Evolutionary conservation across 37 sponge, comb jelly and placozoan species (phyloP), one percentile per base, ranked within the genome.

Genomic region (Beroe ovata): DNA sequence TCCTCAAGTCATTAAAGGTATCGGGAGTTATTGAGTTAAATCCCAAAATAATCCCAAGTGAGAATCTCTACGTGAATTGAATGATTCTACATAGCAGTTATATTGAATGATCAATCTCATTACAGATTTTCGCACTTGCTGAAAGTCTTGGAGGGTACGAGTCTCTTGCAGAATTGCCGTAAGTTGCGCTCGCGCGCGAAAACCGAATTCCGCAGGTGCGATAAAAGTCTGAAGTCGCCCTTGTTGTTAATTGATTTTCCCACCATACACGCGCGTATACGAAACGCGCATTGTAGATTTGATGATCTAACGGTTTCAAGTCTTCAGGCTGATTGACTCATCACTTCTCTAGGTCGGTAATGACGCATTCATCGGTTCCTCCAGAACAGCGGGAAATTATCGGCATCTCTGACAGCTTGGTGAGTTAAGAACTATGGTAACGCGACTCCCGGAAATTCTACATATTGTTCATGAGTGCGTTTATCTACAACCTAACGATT

Each of bases 101-200:
- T n/a, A n/a, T n/a, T n/a, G n/a, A n/a, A n/a, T n/a, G n/a, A n/a
- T n/a, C n/a, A n/a, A 38, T 34, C 8, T 84, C 0, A 26, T 1
- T 38, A 21, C 72, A 96, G 96, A 89, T 96, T 29, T 93, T 97
- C 30, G 91, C 92, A 0, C 91, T 97, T 25, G 99, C 96, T 26
- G 99, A 95, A 91, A 97, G 99, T 91, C 72, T 97, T 26, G 99
- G 99, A 36, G 99, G 99, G 0, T 94, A 90, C 88, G 96, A 95
- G 77, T 93, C 95, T 72, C 90, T 97, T 1, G 92, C 88, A 40
- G 96, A 97, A 30, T 33, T 96, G 18, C 99, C 99, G 94, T 97
- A 91, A 94, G 94, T 64, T 47, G 11, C 11, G 54, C 54, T 47
- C 54, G 54, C 11, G 54, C 54, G 54, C 54, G 54, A 47, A 47